Base-by-base conservation (phyloP, 1,140 invertebrate genomes). In the Drosophila bifasciata region DNA sequence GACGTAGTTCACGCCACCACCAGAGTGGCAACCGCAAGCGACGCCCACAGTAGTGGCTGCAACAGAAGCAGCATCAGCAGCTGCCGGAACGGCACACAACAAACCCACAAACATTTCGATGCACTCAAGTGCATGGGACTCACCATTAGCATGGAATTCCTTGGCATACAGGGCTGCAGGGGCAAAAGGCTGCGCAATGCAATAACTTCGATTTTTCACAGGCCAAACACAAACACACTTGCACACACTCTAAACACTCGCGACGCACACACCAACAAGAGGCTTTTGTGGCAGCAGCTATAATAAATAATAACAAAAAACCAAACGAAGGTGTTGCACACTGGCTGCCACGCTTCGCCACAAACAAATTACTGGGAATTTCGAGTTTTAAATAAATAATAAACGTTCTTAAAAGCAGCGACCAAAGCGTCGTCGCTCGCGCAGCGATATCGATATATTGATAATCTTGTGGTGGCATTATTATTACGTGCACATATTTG, bases 171-270 rank as follows among this genome's bases (percentile, higher is more conserved):
- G 55, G 32, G 25, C 58, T 51, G 51, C 32, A 50, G 28, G 43
- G 57, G 45, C 63, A 52, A 79, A 46, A 53, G 61, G 66, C 66
- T 69, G 66, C 71, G 80, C 73, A 86, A 76, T 85, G 80, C 80
- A 84, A 86, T 79, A 80, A 76, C 80, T 85, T 85, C 80, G 80
- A 86, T 86, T 86, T 86, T 86, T 86, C 81, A 73, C 81, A 86
- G 83, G 63, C 78, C 55, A 71, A 69, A 60, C 69, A 60, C 52
- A 57, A 46, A 59, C 60, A 73, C 66, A 55, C 45, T 50, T 56
- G 45, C 40, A 71, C 57, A 56, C 51, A 67, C 49, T 25, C 51
- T 46, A 72, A 45, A 48, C 25, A 61, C 52, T 32, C 19, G 40
- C 32, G 28, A 51, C 44, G 63, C 48, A 16, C 64, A 59, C 36